These are phyloP conservation scores for Corythoichthys haematopterus DNA, from an alignment of 2,113 vertebrate genomes.

Conservation along the genomic window DNA sequence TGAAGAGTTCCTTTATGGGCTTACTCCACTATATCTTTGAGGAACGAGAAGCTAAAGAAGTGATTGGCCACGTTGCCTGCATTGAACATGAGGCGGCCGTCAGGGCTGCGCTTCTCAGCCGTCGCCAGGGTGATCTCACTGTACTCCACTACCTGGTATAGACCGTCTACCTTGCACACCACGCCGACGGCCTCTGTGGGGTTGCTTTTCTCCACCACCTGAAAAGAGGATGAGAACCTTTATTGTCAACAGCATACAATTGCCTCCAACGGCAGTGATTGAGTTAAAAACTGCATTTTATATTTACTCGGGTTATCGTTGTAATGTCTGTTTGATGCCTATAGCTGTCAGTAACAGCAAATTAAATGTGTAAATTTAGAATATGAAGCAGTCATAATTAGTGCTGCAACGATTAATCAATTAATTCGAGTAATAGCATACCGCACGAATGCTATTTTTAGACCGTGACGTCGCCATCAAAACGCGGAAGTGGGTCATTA, in stretches of 20 bases:
- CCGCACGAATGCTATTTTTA: too few species aligned
- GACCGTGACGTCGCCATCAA: too few species aligned
- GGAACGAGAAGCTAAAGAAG: conserved; percentile 87
- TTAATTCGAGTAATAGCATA: too few species aligned
- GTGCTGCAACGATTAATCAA: too few species aligned
- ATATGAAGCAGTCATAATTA: too few species aligned
- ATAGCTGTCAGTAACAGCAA: too few species aligned
- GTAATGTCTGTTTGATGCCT: too few species aligned
- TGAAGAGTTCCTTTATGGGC: conserved; percentile 27
- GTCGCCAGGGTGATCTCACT: conserved; percentile 92
- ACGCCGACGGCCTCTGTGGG: conserved; percentile 93
- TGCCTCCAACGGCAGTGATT: too few species aligned
- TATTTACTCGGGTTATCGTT: too few species aligned
- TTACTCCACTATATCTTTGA: conserved; percentile 86
- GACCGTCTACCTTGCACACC: conserved; percentile 87
- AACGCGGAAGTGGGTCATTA: too few species aligned
- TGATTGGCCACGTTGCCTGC: conserved; percentile 93
- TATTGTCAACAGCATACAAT: neutral
- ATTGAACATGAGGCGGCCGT: conserved; percentile 88
- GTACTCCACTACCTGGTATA: conserved; percentile 95
- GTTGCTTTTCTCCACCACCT: conserved; percentile 98
- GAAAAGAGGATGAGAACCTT: neutral
- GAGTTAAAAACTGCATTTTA: too few species aligned
- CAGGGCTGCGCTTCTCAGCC: conserved; percentile 78
- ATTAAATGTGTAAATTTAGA: too few species aligned